phyloP scores from a whole-genome alignment of 2,113 vertebrate genomes.

The Abramis brama region DNA sequence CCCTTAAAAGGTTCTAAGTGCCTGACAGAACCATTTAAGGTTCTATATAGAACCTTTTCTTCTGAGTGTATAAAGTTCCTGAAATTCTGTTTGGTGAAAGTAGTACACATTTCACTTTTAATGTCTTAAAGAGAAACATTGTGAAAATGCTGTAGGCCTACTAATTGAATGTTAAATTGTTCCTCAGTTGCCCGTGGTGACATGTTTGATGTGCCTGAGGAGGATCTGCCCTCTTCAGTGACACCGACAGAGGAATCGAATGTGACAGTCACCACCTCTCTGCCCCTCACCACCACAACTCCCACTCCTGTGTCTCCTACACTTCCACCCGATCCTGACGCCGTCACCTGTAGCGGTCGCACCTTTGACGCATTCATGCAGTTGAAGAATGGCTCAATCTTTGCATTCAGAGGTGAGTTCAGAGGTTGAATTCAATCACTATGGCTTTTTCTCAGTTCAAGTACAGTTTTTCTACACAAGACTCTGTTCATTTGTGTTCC shows the following conservation, averaged over 20 bases:
- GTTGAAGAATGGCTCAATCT: slow-evolving; percentile 92
- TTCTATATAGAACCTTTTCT: no score
- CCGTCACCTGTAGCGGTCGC: slow-evolving; percentile 77
- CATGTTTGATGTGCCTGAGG: slow-evolving; percentile 59
- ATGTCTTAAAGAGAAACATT: background rate
- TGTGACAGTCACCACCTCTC: background rate
- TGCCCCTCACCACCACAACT: background rate
- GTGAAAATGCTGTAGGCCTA: background rate
- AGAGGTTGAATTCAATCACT: background rate
- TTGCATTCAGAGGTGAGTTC: slow-evolving; percentile 88
- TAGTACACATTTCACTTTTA: background rate
- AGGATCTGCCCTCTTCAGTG: background rate
- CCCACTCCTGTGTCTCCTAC: slow-evolving; percentile 1
- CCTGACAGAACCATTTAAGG: no score
- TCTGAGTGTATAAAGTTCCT: no score
- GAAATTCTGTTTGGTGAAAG: no score
- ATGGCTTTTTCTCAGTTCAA: background rate
- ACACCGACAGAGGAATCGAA: background rate
- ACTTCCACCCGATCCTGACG: slow-evolving; percentile 50
- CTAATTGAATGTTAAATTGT: background rate
- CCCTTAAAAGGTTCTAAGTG: no score
- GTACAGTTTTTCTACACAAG: background rate
- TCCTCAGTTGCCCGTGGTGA: slow-evolving; percentile 69
- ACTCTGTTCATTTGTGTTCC: background rate
- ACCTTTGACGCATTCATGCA: slow-evolving; percentile 91